phyloP scores from a whole-genome alignment of 2,797 vertebrate species.

The Hirundo rustica region DNA sequence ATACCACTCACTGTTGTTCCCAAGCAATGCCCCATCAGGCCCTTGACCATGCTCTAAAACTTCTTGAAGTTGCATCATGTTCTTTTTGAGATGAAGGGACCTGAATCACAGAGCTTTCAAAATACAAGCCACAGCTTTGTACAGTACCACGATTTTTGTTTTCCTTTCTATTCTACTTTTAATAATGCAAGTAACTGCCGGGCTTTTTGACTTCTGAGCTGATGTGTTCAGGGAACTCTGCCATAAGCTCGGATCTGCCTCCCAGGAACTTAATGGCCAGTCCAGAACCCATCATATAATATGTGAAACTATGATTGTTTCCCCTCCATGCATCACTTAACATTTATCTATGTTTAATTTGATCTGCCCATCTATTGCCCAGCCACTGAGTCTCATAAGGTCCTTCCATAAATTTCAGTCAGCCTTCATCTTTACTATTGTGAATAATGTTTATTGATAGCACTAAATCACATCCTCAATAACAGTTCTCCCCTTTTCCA shows the following conservation, averaged over 20 bases:
- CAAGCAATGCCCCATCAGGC: accelerated
- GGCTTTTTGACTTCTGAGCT: neutral
- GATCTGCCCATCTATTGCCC: neutral
- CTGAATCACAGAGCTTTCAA: neutral
- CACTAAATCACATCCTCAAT: neutral
- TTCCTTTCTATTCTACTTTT: neutral
- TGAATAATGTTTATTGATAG: conserved; percentile 14
- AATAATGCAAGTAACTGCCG: neutral
- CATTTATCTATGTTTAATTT: neutral
- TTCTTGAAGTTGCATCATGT: neutral
- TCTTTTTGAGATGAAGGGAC: neutral
- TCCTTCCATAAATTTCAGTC: neutral
- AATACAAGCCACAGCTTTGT: neutral
- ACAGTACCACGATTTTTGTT: neutral
- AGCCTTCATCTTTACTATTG: conserved; percentile 8
- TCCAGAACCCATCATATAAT: neutral
- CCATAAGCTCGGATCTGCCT: neutral
- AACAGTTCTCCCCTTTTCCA: neutral
- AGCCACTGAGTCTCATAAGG: neutral
- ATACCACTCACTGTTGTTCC: neutral
- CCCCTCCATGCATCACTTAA: neutral
- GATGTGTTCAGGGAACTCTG: neutral
- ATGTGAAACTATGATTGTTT: neutral
- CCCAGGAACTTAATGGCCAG: neutral
- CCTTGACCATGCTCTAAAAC: neutral